Evolutionary conservation across 2,888 invertebrate species (phyloP), one percentile per base, ranked within the genome.

Genomic region (Drepana falcataria): DNA sequence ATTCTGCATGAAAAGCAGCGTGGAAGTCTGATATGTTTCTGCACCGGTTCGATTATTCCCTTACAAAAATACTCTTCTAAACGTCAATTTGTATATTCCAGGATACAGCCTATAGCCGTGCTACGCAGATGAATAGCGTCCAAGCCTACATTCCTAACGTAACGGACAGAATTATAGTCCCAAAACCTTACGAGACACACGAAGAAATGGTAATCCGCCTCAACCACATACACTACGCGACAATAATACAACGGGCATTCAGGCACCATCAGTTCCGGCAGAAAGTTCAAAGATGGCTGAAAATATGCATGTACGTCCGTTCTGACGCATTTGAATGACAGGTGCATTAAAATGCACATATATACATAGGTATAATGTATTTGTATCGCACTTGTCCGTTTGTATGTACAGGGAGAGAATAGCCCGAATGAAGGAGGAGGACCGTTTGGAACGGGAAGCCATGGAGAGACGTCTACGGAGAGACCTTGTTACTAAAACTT

Each of bases 211-310:
- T 92, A 52, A 83, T 77, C 37, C 85, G 93, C 2, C 83, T 93
- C 54, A 92, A 93, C 64, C 92, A 93, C 58, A 81, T 92, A 44
- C 87, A 91, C 62, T 93, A 90, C 71, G 92, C 93, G 41, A 76
- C 92, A 5, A 81, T 93, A 48, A 95, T 96, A 63, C 96, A 96
- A 73, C 89, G 94, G 58, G 92, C 93, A 54, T 94, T 92, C 69
- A 87, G 92, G 58, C 93, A 92, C 51, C 91, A 94, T 79, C 92
- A 91, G 69, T 92, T 87, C 60, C 75, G 91, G 35, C 78, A 83
- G 65, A 85, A 84, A 62, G 81, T 88, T 4, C 47, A 68, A 0
- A 72, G 61, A 56, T 92, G 91, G 91, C 66, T 91, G 3, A 69
- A 68, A 41, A 77, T 75, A 54, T 91, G 91, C 82, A 78, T 75